phyloP scores from a whole-genome alignment of 2,797 vertebrate species.

The Podarcis siculus region DNA sequence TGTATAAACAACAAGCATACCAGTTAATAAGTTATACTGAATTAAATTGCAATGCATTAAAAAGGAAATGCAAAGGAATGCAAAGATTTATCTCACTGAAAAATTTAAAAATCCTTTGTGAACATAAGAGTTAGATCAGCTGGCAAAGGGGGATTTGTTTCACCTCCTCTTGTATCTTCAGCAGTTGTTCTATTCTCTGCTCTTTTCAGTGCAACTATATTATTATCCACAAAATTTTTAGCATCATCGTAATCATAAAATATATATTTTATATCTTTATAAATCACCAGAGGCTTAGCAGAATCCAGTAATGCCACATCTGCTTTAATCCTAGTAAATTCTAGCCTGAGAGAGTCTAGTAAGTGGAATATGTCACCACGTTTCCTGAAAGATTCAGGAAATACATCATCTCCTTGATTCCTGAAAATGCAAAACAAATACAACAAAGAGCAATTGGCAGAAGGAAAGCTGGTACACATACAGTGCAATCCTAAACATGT shows the following conservation, averaged over 20 bases:
- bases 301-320: conserved; percentile 58
- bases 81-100: neutral
- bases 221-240: conserved; percentile 73
- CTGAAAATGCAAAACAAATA: conserved; percentile 48
- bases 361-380: conserved; percentile 50
- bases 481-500: too few species aligned
- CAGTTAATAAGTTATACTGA: neutral
- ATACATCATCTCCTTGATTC: conserved; percentile 36
- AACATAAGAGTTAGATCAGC: conserved; percentile 10
- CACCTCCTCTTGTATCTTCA: conserved; percentile 44
- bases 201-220: conserved; percentile 62
- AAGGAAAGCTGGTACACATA: conserved; percentile 23
- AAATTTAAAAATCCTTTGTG: neutral
- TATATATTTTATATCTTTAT: conserved; percentile 74
- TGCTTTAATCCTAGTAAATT: conserved; percentile 70
- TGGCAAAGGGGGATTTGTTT: conserved; percentile 37
- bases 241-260: conserved; percentile 72
- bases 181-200: conserved; percentile 41
- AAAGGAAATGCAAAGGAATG: conserved; percentile 32
- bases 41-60: neutral
- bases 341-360: conserved; percentile 58
- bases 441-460: conserved; percentile 25
- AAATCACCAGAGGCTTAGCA: conserved; percentile 70
- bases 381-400: conserved; percentile 30
- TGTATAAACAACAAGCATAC: too few species aligned